Evolutionary conservation across 2,888 invertebrate species (phyloP).

Genomic region (Sphaerophoria taeniata): DNA sequence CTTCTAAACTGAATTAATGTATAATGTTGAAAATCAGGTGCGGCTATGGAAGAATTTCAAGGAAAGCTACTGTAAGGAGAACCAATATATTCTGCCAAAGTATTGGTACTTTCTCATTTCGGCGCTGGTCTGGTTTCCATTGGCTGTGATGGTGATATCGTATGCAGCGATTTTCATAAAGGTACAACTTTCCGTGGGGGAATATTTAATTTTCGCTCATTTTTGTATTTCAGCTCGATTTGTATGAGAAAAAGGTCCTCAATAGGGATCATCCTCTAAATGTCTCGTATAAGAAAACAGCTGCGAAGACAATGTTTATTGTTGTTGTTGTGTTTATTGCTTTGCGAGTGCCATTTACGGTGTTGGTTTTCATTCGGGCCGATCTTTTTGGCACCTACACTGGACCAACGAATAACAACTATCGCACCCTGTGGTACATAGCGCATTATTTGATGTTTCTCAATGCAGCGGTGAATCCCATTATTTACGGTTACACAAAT

Average conservation of each 20-base stretch:
- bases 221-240: conserved; percentile 85
- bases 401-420: conserved; percentile 83
- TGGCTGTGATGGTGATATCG: conserved; percentile 89
- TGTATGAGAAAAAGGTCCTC: conserved; percentile 86
- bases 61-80: conserved; percentile 90
- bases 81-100: conserved; percentile 85
- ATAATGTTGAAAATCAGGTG: conserved; percentile 84
- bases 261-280: conserved; percentile 86
- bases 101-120: conserved; percentile 92
- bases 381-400: conserved; percentile 75
- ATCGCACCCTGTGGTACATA: conserved; percentile 86
- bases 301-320: conserved; percentile 88
- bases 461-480: conserved; percentile 90
- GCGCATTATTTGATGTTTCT: conserved; percentile 88
- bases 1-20: conserved; percentile 55
- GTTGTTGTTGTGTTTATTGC: conserved; percentile 87
- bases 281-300: conserved; percentile 87
- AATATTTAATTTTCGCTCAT: neutral
- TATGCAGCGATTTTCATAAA: conserved; percentile 89
- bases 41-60: conserved; percentile 90
- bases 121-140: conserved; percentile 90
- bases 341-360: conserved; percentile 90
- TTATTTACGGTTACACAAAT: conserved; percentile 90
- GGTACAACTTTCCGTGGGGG: conserved; percentile 79
- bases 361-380: conserved; percentile 86